These are phyloP conservation scores for Datnioides undecimradiatus DNA, from an alignment of 2,113 vertebrate species.

Conservation along the genomic window DNA sequence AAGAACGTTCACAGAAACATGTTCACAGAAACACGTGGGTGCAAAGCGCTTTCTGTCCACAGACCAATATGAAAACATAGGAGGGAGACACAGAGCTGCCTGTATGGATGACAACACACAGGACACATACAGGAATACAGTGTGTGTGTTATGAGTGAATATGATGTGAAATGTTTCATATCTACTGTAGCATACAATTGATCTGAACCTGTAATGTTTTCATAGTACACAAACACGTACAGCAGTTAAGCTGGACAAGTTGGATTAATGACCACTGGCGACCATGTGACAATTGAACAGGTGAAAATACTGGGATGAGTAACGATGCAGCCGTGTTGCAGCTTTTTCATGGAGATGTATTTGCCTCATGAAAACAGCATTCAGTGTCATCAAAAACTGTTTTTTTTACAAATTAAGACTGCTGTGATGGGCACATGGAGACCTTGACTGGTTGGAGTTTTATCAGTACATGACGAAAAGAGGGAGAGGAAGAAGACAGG, in stretches of 20 bases:
- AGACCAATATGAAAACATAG: neutral
- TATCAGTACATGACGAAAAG: slow-evolving; percentile 76
- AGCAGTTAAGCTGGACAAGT: neutral
- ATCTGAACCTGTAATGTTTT: neutral
- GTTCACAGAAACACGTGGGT: slow-evolving; percentile 3
- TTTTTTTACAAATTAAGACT: neutral
- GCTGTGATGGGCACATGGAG: neutral
- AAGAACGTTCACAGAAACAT: too few relatives aligned
- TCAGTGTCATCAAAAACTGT: neutral
- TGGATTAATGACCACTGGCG: neutral
- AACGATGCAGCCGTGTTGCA: neutral
- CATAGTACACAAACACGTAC: neutral
- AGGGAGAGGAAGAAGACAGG: slow-evolving; percentile 81
- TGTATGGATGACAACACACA: neutral
- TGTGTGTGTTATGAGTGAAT: neutral
- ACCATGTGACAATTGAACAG: neutral
- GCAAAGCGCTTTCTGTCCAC: neutral
- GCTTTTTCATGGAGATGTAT: neutral
- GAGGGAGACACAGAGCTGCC: neutral
- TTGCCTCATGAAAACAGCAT: neutral
- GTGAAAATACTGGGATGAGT: neutral
- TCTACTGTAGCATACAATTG: neutral
- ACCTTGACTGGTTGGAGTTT: neutral
- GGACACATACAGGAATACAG: neutral
- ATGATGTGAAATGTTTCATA: neutral